These are phyloP conservation scores for Callitettix versicolor DNA, from an alignment of 1,140 invertebrate species.

Conservation along the genomic window DNA sequence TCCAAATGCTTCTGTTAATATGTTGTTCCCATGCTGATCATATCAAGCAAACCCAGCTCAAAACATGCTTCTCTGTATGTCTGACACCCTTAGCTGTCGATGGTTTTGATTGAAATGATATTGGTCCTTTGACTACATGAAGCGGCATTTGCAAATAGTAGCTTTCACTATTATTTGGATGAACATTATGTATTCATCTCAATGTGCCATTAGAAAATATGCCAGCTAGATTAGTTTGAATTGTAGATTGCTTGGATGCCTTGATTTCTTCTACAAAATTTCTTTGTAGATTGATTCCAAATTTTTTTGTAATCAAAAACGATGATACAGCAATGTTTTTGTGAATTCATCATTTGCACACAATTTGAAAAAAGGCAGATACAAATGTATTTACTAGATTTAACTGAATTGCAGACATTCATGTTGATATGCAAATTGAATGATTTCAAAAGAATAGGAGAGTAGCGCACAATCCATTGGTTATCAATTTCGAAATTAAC, in stretches of 20 bases:
- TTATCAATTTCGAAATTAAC: no score
- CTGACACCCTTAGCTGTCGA: conserved; percentile 20
- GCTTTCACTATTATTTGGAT: conserved; percentile 31
- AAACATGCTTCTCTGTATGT: conserved; percentile 26
- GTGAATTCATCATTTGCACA: conserved; percentile 2
- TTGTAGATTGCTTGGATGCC: no score
- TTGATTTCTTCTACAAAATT: background rate
- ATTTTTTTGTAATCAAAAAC: background rate
- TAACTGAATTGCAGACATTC: no score
- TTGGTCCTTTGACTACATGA: conserved; percentile 29
- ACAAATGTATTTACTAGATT: conserved; percentile 11
- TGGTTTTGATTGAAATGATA: conserved; percentile 24
- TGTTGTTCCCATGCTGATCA: conserved; percentile 24
- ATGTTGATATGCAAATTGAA: no score
- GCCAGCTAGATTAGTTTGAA: conserved; percentile 21
- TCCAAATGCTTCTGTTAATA: background rate
- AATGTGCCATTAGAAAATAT: no score
- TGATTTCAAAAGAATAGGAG: no score
- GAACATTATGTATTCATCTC: conserved; percentile 32
- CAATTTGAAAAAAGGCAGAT: conserved; percentile 2
- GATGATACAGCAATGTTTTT: conserved; percentile 12
- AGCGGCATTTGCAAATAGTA: conserved; percentile 34
- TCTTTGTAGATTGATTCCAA: background rate
- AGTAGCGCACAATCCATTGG: no score
- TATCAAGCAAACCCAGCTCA: conserved; percentile 21